Evolutionary conservation across 1,140 invertebrate genomes (phyloP), one percentile per base, ranked within the genome.

Genomic region (Ptiloglossa arizonensis): DNA sequence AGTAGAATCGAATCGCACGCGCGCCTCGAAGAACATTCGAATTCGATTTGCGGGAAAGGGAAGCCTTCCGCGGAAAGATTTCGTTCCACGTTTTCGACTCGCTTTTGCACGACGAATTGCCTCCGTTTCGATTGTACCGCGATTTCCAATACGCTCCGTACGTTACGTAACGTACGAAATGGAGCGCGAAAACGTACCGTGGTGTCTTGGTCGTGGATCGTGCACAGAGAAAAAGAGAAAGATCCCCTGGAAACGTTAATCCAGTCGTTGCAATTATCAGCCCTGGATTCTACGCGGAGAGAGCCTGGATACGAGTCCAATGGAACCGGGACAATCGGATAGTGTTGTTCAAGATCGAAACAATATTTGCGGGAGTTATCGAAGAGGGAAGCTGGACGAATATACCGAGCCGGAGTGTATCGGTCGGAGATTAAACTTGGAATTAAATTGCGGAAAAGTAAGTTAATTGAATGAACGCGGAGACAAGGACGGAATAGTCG

Each of bases 361-460:
- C 22, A 54, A 41, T 69, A 69, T 38, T 41, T 38, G 41, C 29
- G 17, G 22, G 24, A 63, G 32, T 63, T 41, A 50, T 35, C 52
- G n/a, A 27, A 50, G 6, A 50, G 6, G 5, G 13, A 22, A n/a
- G 19, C 1, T 44, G 17, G 24, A 27, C 22, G 24, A 27, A 29
- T 13, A 56, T 27, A 27, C 4, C 22, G 52, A 27, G 29, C 11
- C 11, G 13, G 13, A 24, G 11, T 24, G n/a, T 68, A 54, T 68
- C 11, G 66, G 52, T 54, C 22, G 13, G 5, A 11, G 19, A 32
- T 56, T 69, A 69, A 27, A 69, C 35, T 69, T 41, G 41, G 52
- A 56, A 38, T 35, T 24, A 56, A 56, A 56, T 56, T 44, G 46
- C 2, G 41, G 41, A 41, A 13, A 41, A 41, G 41, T 41, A 41